Evolutionary conservation across 53 echinoderm and acorn worm genomes (phyloP).

Genomic region (Hippasteria phrygiana): DNA sequence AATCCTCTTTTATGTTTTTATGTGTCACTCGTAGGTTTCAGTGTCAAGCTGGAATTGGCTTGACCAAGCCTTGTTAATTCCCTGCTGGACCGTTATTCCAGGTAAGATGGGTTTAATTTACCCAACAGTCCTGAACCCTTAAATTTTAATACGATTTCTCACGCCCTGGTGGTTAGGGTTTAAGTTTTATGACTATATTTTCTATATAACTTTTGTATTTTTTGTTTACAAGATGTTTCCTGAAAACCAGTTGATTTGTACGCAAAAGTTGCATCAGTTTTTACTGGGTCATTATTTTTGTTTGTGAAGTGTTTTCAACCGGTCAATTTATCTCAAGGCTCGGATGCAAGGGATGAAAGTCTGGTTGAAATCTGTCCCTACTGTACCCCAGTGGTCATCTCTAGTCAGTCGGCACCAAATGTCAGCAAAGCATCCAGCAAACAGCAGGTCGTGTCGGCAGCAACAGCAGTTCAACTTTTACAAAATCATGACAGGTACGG

Average conservation of each 20-base stretch:
- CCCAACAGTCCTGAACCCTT: neutral
- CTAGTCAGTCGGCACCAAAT: neutral
- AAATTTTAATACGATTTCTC: neutral
- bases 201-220: too few relatives aligned
- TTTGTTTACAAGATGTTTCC: too few relatives aligned
- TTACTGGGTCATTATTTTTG: neutral
- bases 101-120: neutral
- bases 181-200: neutral
- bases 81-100: constrained; percentile 50
- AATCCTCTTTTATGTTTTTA: neutral
- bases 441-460: neutral
- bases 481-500: constrained; percentile 36
- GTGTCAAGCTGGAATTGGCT: constrained; percentile 32
- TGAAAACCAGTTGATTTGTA: too few relatives aligned
- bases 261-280: neutral
- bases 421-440: neutral
- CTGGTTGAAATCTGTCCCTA: constrained; percentile 30
- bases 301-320: neutral
- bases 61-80: constrained; percentile 31
- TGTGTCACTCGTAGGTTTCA: neutral
- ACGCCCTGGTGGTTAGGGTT: neutral
- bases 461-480: neutral
- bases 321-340: neutral
- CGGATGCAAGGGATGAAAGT: constrained; percentile 14
- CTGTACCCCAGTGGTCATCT: constrained; percentile 44